Percentiles rank a stretch among this genome's conserved stretches.
These are phyloP conservation scores for Lasioglossum lativentre DNA, from an alignment of 2,888 invertebrate genomes.

Conservation along the genomic window DNA sequence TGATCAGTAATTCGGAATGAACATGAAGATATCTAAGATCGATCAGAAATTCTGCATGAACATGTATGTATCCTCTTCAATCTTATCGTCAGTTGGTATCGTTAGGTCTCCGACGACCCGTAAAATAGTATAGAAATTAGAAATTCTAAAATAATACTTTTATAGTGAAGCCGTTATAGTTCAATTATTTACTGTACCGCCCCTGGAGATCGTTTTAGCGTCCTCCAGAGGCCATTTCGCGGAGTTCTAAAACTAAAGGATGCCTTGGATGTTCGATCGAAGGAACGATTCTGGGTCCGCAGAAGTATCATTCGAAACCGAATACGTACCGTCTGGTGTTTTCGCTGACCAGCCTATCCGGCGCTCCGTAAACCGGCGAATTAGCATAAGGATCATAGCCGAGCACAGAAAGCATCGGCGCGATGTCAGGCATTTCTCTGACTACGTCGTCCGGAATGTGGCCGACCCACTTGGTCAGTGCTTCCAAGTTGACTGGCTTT, in stretches of 20 bases:
- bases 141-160: no score
- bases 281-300: not conserved
- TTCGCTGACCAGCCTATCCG: slow-evolving; percentile 91
- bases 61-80: no score
- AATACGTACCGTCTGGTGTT: slow-evolving; percentile 85
- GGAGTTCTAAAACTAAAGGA: not conserved
- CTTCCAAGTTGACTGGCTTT: slow-evolving; percentile 98
- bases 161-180: no score
- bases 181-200: not conserved
- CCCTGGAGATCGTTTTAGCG: not conserved
- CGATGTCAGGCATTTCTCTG: slow-evolving; percentile 95
- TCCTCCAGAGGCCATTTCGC: not conserved
- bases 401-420: slow-evolving; percentile 96
- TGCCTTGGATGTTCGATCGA: not conserved
- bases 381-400: slow-evolving; percentile 99
- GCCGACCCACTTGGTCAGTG: slow-evolving; percentile 96
- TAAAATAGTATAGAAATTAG: no score
- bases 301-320: slow-evolving; percentile 10
- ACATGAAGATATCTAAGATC: no score
- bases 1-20: no score
- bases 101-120: no score
- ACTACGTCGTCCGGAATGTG: slow-evolving; percentile 96
- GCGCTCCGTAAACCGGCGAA: slow-evolving; percentile 97
- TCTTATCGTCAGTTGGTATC: no score
- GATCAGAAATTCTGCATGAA: no score